These are phyloP conservation scores for Peromyscus eremicus DNA, from an alignment of 2,797 vertebrate genomes.

Conservation along the genomic window DNA sequence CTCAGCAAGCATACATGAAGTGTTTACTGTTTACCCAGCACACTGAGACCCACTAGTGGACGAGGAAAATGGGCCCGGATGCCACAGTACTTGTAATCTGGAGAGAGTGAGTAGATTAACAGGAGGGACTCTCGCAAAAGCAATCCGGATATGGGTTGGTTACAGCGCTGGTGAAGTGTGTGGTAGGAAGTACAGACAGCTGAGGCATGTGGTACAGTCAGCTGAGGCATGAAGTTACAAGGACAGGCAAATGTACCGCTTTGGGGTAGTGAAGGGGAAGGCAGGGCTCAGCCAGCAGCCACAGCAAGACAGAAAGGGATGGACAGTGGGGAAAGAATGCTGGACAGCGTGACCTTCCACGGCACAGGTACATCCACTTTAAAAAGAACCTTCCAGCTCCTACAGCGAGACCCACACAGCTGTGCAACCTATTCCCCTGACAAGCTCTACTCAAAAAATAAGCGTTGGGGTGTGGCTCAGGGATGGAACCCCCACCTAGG, in stretches of 20 bases:
- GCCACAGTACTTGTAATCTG: neutral
- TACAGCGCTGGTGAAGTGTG: neutral
- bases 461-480: neutral
- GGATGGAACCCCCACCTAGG: neutral
- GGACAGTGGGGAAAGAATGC: too few relatives aligned
- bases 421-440: neutral
- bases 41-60: neutral
- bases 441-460: neutral
- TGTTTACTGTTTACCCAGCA: neutral
- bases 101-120: neutral
- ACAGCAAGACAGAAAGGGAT: too few relatives aligned
- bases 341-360: neutral
- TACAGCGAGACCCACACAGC: neutral
- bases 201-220: neutral
- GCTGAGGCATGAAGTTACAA: neutral
- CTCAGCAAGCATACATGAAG: neutral
- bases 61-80: neutral
- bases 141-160: accelerated
- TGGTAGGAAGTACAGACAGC: neutral
- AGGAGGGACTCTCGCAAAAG: neutral
- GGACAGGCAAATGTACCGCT: neutral
- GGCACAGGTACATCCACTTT: neutral
- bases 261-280: too few relatives aligned
- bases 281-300: neutral
- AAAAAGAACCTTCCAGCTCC: neutral